Evolutionary conservation across 1,140 invertebrate species (phyloP), one percentile per base, ranked within the genome.

Genomic region (Acromyrmex heyeri): DNA sequence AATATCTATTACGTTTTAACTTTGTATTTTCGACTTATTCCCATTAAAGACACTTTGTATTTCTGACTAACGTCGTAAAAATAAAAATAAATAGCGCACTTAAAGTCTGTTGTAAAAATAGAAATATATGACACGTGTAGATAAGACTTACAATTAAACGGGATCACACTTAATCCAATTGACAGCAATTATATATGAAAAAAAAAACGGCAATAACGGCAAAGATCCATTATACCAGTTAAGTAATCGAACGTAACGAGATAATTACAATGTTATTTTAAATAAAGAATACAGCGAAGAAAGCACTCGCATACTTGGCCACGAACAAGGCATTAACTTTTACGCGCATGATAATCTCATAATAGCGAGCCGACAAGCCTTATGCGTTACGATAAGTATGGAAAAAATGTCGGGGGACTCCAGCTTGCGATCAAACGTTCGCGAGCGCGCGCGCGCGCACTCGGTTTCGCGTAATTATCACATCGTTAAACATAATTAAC

Each of bases 401-500:
- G 73, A 59, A 57, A 75, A 73, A 83, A 72, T 81, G 34, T 81
- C 24, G 34, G 48, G 7, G 3, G 2, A 57, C n/a, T 10, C 21
- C 7, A 3, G 7, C 18, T 73, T 16, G n/a, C 79, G 55, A 82
- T 82, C 53, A 30, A 82, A 82, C 38, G 38, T 82, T 24, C 53
- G 24, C 48, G 21, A 79, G 27, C 16, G 70, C 34, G 24, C 24
- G 24, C 21, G 21, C 77, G 21, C 77, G 57, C 48, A 55, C 64
- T 50, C 6, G 69, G 12, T 21, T 89, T 76, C 48, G 57, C 76
- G 59, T 79, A 65, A 90, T 86, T 87, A 76, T 89, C 89, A 89
- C 69, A 8, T 67, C 86, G 81, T 90, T 88, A 90, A 90, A 87
- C 81, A 88, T 82, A 90, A 90, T 90, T 90, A 90, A 62, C 81